Percentiles rank a stretch among this genome's conserved stretches.
phyloP scores from a whole-genome alignment of 2,113 vertebrate genomes.

The Penelope pileata region DNA sequence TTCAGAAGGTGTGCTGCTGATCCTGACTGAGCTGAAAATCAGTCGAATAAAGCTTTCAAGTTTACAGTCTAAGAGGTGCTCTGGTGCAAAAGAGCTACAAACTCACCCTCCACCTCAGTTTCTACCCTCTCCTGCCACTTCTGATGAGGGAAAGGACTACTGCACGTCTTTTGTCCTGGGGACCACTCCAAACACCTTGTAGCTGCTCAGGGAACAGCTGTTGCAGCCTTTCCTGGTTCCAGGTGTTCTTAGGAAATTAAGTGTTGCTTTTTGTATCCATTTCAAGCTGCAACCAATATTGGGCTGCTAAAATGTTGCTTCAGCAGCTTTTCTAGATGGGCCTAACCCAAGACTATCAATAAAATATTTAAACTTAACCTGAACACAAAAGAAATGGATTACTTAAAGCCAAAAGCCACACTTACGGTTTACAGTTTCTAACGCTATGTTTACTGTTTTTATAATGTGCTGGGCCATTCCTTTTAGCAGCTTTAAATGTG shows the following conservation, averaged over 20 bases:
- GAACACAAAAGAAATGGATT: not conserved
- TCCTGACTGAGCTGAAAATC: not conserved
- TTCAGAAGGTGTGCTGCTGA: not conserved
- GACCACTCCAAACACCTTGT: not conserved
- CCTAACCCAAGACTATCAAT: not conserved
- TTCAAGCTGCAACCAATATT: not conserved
- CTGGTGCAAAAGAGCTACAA: not conserved
- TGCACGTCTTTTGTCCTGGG: not conserved
- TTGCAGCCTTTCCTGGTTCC: not conserved
- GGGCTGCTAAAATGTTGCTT: not conserved
- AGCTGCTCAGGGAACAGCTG: not conserved
- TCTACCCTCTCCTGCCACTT: not conserved
- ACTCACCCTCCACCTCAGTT: not conserved
- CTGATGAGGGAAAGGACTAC: not conserved
- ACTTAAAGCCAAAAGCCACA: not conserved
- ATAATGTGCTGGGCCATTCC: not conserved
- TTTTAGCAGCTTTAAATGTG: not conserved
- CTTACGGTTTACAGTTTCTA: not conserved
- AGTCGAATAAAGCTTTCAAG: not conserved
- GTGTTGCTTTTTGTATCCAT: not conserved
- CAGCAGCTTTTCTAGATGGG: not conserved
- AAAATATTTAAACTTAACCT: not conserved
- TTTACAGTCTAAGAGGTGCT: not conserved
- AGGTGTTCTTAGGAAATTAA: not conserved
- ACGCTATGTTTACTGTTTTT: not conserved